Conservation (phyloP, 2,888 invertebrate genomes). For the Anorthoa munda region DNA sequence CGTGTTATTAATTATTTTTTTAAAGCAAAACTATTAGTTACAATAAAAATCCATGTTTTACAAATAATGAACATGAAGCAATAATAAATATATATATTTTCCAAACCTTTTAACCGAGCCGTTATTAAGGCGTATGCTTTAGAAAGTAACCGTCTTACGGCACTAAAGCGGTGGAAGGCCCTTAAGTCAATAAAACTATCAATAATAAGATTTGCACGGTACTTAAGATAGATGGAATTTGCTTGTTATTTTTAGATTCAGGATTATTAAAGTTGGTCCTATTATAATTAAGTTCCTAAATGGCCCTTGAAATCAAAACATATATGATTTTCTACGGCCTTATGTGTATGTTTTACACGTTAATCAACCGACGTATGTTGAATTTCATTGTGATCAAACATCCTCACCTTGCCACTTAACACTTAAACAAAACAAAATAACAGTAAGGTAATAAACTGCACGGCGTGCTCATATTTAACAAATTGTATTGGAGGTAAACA, state of each 20-base stretch:
- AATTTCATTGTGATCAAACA: background rate
- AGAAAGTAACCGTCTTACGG: too few species aligned
- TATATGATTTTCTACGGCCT: too few species aligned
- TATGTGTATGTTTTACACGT: background rate
- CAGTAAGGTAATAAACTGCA: constrained; percentile 25
- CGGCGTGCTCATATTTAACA: constrained; percentile 29
- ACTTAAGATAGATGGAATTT: background rate
- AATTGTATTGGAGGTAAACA: constrained; percentile 59
- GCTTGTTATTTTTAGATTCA: background rate
- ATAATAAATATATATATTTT: too few species aligned
- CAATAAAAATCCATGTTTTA: too few species aligned
- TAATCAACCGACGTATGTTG: constrained; percentile 7
- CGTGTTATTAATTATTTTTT: too few species aligned
- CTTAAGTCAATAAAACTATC: background rate
- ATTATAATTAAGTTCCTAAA: background rate
- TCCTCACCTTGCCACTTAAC: background rate
- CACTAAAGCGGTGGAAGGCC: too few species aligned
- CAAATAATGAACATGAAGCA: too few species aligned
- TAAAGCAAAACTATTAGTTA: too few species aligned
- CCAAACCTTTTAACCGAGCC: too few species aligned
- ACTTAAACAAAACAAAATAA: constrained; percentile 21
- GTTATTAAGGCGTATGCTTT: too few species aligned
- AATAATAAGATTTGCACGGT: constrained; percentile 9
- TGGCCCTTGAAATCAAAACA: background rate
- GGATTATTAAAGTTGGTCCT: too few species aligned